phyloP scores from a whole-genome alignment of 1,140 invertebrate species.

The Laupala kohalensis region DNA sequence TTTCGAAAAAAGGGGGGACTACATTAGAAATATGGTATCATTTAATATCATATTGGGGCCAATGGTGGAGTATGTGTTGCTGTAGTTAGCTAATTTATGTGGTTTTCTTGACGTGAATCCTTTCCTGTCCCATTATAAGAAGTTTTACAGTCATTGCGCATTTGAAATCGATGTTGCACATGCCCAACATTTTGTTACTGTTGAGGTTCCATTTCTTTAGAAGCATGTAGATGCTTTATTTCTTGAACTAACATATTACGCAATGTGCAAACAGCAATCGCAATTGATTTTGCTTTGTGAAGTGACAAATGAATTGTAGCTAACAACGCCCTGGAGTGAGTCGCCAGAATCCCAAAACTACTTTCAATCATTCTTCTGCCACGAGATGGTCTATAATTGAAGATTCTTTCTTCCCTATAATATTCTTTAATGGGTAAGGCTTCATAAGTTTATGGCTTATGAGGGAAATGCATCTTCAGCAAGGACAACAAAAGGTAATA shows the following conservation, averaged over 20 bases:
- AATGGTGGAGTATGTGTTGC: no score
- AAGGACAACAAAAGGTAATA: neutral
- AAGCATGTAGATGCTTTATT: neutral
- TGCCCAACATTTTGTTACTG: neutral
- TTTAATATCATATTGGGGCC: no score
- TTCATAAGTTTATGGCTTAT: neutral
- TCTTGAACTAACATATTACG: neutral
- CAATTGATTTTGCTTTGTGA: neutral
- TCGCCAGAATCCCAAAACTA: slow-evolving; percentile 6
- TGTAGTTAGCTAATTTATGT: no score
- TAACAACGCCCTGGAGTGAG: neutral
- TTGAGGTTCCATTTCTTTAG: neutral
- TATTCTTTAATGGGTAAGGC: neutral
- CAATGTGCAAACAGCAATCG: neutral
- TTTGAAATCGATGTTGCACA: neutral
- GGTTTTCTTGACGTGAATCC: neutral
- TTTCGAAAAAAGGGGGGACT: no score
- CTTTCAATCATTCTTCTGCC: slow-evolving; percentile 5
- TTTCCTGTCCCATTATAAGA: neutral
- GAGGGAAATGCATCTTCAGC: neutral
- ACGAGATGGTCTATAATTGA: slow-evolving; percentile 1
- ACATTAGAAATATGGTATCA: no score
- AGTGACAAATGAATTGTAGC: slow-evolving; percentile 3
- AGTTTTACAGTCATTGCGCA: neutral
- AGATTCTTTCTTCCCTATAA: neutral